Conservation (phyloP, 2,888 invertebrate genomes). For the Eilema depressum region DNA sequence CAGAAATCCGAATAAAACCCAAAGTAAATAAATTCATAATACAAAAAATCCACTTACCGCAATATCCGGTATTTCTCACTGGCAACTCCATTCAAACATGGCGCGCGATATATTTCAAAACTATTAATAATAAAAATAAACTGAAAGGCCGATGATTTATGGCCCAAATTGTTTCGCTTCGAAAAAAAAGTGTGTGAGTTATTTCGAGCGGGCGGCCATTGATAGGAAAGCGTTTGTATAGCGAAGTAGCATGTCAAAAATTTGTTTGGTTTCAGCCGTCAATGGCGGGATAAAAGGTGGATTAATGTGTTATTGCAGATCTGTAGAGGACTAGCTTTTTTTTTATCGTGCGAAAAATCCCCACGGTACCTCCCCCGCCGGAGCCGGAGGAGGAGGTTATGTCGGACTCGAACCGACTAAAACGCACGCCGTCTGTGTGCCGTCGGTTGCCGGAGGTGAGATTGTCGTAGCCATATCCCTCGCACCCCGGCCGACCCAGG, state of each 20-base stretch:
- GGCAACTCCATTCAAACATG: constrained; percentile 25
- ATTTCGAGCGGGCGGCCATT: constrained; percentile 39
- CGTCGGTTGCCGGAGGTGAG: too few relatives aligned
- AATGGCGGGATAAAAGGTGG: not conserved
- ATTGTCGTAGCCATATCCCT: too few relatives aligned
- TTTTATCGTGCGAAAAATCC: too few relatives aligned
- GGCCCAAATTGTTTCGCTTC: constrained; percentile 30
- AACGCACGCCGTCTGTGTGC: too few relatives aligned
- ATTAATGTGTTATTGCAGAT: not conserved
- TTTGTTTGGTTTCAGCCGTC: not conserved
- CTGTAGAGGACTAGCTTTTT: not conserved
- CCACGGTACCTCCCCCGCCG: too few relatives aligned
- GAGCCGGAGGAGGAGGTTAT: too few relatives aligned
- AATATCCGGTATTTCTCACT: constrained; percentile 17
- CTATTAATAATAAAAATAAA: constrained; percentile 50
- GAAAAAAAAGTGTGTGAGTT: constrained; percentile 37
- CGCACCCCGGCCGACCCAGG: too few relatives aligned
- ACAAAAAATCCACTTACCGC: constrained; percentile 9
- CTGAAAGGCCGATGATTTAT: constrained; percentile 45
- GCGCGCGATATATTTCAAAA: constrained; percentile 21
- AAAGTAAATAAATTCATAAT: not conserved
- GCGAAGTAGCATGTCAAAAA: not conserved
- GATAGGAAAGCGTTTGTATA: constrained; percentile 21
- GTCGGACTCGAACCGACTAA: too few relatives aligned
- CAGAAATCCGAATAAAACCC: not conserved